Evolutionary conservation across 2,113 vertebrate genomes (phyloP), one percentile per base, ranked within the genome.

Genomic region (Dasyornis broadbenti): DNA sequence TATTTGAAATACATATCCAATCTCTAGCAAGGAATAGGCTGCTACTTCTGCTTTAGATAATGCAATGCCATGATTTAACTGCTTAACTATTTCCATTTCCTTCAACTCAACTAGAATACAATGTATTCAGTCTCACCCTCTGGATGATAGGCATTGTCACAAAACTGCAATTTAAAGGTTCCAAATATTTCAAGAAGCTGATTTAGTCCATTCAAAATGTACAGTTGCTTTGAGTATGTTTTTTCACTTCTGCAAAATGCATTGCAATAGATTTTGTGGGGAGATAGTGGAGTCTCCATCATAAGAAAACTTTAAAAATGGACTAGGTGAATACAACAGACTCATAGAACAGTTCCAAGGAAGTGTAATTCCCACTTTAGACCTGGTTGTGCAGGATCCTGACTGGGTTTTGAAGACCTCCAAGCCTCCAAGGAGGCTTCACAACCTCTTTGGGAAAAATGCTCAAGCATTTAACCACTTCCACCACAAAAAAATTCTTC

Each of bases 401-500:
- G 20, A 57, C 14, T 59, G n/a, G 50, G 6, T 53, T 84, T 61
- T 53, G 24, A 77, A 85, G 42, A 49, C 28, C 11, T 81, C 15
- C 53, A 49, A 39, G 42, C 20, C 4, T 30, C n/a, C n/a, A n/a
- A n/a, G 13, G 27, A 84, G 30, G 54, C 33, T 53, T 86, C 3
- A 0, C 18, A 76, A 22, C 9, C 13, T 68, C 49, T 56, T 9
- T 68, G 18, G 28, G 28, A 22, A 66, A 63, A 16, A 11, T 18
- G 1, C 37, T 60, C 35, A 2, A 0, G 17, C 0, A 0, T n/a
- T 77, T 66, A 42, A 44, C 24, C 15, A 47, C 44, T 77, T 68
- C 24, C n/a, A 49, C 20, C 1, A 1, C 18, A 19, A 71, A 84
- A 60, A 66, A 81, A 18, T 39, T 63, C 8, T 63, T 82, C n/a